Evolutionary conservation across 2,888 invertebrate species (phyloP), one percentile per base, ranked within the genome.

Genomic region (Xylophagus ater): DNA sequence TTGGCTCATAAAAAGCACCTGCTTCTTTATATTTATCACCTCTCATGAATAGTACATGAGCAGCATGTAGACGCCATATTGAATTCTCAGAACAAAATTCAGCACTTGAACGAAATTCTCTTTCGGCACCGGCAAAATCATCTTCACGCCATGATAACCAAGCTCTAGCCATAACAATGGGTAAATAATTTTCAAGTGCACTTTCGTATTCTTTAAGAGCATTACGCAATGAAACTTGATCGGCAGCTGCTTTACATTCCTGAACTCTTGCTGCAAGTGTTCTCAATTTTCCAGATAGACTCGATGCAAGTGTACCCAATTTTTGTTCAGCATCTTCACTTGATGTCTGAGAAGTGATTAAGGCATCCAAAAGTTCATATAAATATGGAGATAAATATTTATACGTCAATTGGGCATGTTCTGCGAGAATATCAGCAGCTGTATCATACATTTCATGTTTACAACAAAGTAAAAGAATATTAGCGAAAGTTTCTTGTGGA

Each of bases 1-100:
- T 85, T 0, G 96, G 94, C 56, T 97, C 97, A 60, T 98, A 98
- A 66, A 98, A 98, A 30, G 88, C 90, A 1, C 93, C 86, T 0
- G 97, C 90, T 67, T 98, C 96, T 58, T 93, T 93, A 60, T 93
- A 98, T 62, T 97, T 97, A 57, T 86, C 92, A 58, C 94, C 94
- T 66, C 97, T 96, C 97, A 99, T 98, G 60, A 97, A 98, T 3
- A 98, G 70, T 1, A 97, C 96, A 59, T 99, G 98, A 0, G 97
- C 98, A 0, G 97, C 96, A 59, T 99, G 98, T 14, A 98, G 68
- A 48, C 93, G 82, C 97, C 97, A 99, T 1, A 83, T 78, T 52
- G 97, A 93, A 53, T 94, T 90, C 56, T 96, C 96, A 50, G 90
- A 90, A 58, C 97, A 97, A 63, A 97, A 97, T 60, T 99, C 98